phyloP scores from a whole-genome alignment of 2,888 invertebrate genomes.

The Xylocampa areola region DNA sequence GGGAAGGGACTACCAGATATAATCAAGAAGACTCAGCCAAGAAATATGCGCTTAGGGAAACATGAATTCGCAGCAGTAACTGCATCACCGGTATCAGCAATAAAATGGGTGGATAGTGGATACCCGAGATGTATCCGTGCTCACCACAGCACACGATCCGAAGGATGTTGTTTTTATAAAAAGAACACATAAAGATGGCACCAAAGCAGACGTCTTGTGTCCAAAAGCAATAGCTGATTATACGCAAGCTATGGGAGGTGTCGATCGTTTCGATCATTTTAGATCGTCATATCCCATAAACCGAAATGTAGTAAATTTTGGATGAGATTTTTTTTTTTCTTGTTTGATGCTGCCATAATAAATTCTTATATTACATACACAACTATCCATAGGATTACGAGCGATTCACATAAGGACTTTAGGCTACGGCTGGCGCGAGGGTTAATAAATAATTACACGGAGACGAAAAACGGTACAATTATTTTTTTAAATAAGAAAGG shows the following conservation, averaged over 20 bases:
- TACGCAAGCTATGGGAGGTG: no score
- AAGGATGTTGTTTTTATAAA: slow-evolving; percentile 1
- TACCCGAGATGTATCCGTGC: background rate
- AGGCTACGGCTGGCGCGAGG: slow-evolving; percentile 1
- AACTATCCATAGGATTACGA: background rate
- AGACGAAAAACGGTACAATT: background rate
- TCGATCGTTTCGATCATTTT: no score
- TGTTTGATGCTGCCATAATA: slow-evolving; percentile 10
- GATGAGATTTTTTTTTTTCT: slow-evolving; percentile 14
- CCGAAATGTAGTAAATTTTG: slow-evolving; percentile 9
- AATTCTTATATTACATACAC: slow-evolving; percentile 11
- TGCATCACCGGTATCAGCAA: background rate
- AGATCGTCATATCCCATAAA: slow-evolving; percentile 19
- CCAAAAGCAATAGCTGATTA: slow-evolving; percentile 13
- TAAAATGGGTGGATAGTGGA: slow-evolving; percentile 5
- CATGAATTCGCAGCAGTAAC: slow-evolving; percentile 1
- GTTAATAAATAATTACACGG: slow-evolving; percentile 1
- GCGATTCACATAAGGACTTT: background rate
- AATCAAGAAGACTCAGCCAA: background rate
- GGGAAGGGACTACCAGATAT: background rate
- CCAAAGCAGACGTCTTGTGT: slow-evolving; percentile 1
- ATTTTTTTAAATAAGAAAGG: slow-evolving; percentile 10
- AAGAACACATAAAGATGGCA: slow-evolving; percentile 16
- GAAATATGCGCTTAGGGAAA: background rate
- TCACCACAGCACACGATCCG: slow-evolving; percentile 1